Evolutionary conservation across 1,140 invertebrate genomes (phyloP).

Genomic region (Nephila pilipes): DNA sequence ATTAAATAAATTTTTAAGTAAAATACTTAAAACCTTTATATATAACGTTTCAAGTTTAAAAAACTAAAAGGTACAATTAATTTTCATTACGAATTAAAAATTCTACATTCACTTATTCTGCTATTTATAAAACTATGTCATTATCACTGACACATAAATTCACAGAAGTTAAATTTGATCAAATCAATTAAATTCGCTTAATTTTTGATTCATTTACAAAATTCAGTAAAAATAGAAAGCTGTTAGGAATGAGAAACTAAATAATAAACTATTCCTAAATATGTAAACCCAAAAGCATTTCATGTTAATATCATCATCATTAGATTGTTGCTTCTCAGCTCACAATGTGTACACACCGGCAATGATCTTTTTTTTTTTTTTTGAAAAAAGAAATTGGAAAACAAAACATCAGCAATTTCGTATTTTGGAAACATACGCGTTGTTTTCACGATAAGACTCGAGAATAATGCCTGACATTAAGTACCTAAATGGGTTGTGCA

Average conservation of each 20-base stretch:
- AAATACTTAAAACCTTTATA: too few species aligned
- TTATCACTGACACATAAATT: too few species aligned
- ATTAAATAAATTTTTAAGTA: too few species aligned
- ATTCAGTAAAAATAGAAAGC: neutral
- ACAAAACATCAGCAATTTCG: constrained; percentile 51
- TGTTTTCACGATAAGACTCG: constrained; percentile 26
- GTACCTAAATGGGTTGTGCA: constrained; percentile 58
- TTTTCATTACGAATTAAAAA: too few species aligned
- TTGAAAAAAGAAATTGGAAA: neutral
- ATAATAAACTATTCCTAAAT: neutral
- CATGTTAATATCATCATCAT: constrained; percentile 43
- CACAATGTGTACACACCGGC: neutral
- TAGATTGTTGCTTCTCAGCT: constrained; percentile 23
- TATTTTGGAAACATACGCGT: constrained; percentile 8
- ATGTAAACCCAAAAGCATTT: neutral
- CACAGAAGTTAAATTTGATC: neutral
- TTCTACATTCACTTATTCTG: too few species aligned
- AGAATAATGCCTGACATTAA: constrained; percentile 63
- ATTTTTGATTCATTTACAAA: neutral
- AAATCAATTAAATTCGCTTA: neutral
- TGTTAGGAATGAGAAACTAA: neutral
- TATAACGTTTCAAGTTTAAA: too few species aligned
- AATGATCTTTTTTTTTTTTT: neutral
- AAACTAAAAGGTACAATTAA: too few species aligned
- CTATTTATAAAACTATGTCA: too few species aligned